Evolutionary conservation across 2,797 vertebrate genomes (phyloP), one percentile per base, ranked within the genome.

Genomic region (Orientallactaga sibirica): DNA sequence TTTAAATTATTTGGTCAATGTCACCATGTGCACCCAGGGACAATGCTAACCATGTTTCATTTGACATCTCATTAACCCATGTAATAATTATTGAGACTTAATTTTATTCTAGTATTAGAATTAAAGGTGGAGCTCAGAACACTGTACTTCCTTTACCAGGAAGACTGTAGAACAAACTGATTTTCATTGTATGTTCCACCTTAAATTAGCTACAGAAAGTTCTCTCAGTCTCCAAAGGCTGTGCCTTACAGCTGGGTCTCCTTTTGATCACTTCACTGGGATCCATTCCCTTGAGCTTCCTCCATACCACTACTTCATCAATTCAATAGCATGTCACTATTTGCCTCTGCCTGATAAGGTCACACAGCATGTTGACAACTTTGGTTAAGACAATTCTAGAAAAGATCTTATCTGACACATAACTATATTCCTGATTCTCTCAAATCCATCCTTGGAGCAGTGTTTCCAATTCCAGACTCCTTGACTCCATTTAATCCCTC

Each of bases 101-200:
- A 58, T 55, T 85, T 77, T 76, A 77, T 85, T 58, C 19, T 78
- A 64, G 18, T 87, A 58, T 94, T 84, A 74, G 22, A 73, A 76
- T 18, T 7, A 77, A 85, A 58, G 7, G 7, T 0, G 14, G 16
- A 25, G 24, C 3, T 81, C 43, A 55, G 43, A 62, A 43, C 74
- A 75, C 18, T 68, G 19, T 10, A 62, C 1, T 68, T 66, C n/a
- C 71, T 84, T 58, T 24, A 25, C 3, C 12, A 67, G 67, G 3
- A 64, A 80, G 7, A 29, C 8, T 70, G 19, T 2, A 66, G n/a
- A 64, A 85, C 27, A 11, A 55, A 41, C 20, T 75, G 82, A 20
- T 25, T 5, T 68, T 85, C 22, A 27, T 79, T 67, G 2, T 3
- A 52, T 15, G 22, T 0, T 52, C 18, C 16, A 86, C 22, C 37